Percentiles rank a stretch among this genome's conserved stretches.
Evolutionary conservation across 2,113 vertebrate species (phyloP).

Genomic region (Xyrauchen texanus): DNA sequence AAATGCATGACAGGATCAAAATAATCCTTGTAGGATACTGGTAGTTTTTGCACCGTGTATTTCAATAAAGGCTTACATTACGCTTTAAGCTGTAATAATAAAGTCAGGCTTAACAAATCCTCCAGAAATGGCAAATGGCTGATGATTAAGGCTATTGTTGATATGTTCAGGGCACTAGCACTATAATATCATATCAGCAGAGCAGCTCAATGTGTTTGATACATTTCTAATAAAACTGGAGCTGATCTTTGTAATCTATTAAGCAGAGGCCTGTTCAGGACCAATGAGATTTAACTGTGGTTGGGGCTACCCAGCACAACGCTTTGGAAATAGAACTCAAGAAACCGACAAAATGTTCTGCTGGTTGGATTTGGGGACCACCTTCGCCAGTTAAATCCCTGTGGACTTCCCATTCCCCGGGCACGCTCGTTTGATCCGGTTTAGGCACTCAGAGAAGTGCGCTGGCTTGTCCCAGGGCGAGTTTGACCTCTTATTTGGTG

Average conservation of each 20-base stretch:
- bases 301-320: too few species aligned
- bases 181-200: constrained; percentile 7
- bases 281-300: too few species aligned
- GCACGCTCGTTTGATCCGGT: too few species aligned
- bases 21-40: background rate
- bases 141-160: constrained; percentile 11
- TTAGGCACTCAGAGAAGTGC: too few species aligned
- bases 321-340: too few species aligned
- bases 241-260: constrained; percentile 8
- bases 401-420: too few species aligned
- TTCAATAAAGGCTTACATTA: background rate
- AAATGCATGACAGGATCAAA: background rate
- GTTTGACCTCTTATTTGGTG: too few species aligned
- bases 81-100: background rate
- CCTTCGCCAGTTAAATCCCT: too few species aligned
- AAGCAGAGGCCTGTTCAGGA: background rate
- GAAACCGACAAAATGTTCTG: too few species aligned
- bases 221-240: background rate
- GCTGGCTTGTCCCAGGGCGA: too few species aligned
- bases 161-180: background rate
- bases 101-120: constrained; percentile 27
- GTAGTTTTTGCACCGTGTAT: background rate
- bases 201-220: constrained; percentile 5
- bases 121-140: background rate
- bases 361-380: too few species aligned